Conservation (phyloP, 2,888 invertebrate species). For the Catocala fraxini region DNA sequence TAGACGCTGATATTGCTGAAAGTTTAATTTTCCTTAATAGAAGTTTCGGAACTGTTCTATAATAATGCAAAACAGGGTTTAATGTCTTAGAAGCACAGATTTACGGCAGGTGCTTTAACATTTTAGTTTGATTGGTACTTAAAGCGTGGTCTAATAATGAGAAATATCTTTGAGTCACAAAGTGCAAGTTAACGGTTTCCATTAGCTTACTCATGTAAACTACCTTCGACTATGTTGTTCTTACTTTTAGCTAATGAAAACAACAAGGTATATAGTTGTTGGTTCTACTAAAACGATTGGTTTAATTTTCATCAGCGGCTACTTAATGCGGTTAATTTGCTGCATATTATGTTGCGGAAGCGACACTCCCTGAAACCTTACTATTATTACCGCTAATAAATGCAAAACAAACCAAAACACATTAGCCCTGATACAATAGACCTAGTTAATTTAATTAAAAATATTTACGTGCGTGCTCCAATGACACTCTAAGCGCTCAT, state of each 20-base stretch:
- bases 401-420: constrained; percentile 29
- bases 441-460: constrained; percentile 54
- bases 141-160: not conserved
- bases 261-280: constrained; percentile 9
- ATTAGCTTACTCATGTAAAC: not conserved
- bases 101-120: constrained; percentile 6
- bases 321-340: constrained; percentile 25
- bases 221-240: not conserved
- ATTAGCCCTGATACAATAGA: constrained; percentile 47
- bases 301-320: constrained; percentile 13
- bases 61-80: constrained; percentile 12
- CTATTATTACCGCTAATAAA: constrained; percentile 22
- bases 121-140: constrained; percentile 6
- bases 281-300: constrained; percentile 29
- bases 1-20: constrained; percentile 3
- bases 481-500: constrained; percentile 19
- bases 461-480: constrained; percentile 15
- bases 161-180: not conserved
- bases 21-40: constrained; percentile 1
- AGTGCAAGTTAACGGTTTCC: not conserved
- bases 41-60: not conserved
- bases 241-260: constrained; percentile 9
- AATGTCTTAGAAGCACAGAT: constrained; percentile 9
- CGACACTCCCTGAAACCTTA: constrained; percentile 22
- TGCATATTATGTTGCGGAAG: constrained; percentile 19